Conservation (phyloP, 2,797 vertebrate species). For the Chaetophractus vellerosus region DNA sequence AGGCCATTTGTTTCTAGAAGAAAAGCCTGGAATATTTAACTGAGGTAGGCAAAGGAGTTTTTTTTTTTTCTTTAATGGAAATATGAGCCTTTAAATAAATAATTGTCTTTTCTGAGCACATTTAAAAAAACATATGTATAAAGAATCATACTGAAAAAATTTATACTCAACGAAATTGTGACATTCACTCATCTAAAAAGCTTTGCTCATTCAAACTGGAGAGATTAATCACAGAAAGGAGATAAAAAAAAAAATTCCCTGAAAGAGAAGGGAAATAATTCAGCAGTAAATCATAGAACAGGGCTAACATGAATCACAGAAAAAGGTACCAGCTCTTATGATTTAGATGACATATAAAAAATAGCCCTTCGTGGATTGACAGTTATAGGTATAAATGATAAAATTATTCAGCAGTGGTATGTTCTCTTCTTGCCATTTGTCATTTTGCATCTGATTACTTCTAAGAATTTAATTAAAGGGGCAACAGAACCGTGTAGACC, state of each 20-base stretch:
- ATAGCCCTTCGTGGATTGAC: conserved; percentile 85
- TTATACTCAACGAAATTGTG: conserved; percentile 84
- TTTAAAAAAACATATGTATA: conserved; percentile 76
- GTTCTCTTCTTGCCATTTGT: conserved; percentile 85
- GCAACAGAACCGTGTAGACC: conserved; percentile 80
- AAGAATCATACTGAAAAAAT: conserved; percentile 80
- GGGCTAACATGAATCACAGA: conserved; percentile 86
- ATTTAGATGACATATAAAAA: conserved; percentile 88
- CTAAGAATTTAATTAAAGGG: conserved; percentile 89
- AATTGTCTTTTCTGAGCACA: conserved; percentile 83
- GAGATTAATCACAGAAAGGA: conserved; percentile 87
- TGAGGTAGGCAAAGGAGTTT: conserved; percentile 28
- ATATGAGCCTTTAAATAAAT: conserved; percentile 83
- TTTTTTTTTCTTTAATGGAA: conserved; percentile 54
- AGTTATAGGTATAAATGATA: conserved; percentile 87
- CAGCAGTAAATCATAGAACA: conserved; percentile 86
- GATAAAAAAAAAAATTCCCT: conserved; percentile 82
- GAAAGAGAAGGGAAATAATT: conserved; percentile 88
- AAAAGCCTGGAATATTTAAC: conserved; percentile 68
- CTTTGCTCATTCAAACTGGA: conserved; percentile 86
- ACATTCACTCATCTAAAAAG: conserved; percentile 85
- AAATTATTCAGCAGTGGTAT: conserved; percentile 87
- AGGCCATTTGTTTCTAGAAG: conserved; percentile 45
- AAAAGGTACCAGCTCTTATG: conserved; percentile 84
- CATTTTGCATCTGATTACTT: conserved; percentile 88